Evolutionary conservation across 2,113 vertebrate species (phyloP), one percentile per base, ranked within the genome.

Genomic region (Andinoacara biseriatus): DNA sequence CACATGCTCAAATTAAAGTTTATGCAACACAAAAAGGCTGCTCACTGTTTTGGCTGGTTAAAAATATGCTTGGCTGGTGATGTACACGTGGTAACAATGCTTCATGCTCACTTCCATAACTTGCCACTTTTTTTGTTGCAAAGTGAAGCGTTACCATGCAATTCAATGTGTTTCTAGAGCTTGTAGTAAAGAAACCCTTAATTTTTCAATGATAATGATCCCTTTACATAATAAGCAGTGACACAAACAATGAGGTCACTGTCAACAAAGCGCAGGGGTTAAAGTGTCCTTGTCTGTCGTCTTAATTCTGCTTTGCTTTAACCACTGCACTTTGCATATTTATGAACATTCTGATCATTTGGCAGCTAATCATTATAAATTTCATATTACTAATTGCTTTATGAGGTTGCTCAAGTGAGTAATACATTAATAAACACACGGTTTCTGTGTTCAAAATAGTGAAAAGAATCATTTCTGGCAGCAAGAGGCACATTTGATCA

Each of bases 401-500:
- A 84, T 46, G 58, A 52, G 26, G 60, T 60, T 2, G 78, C 81
- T 80, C 29, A 65, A 78, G 81, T 74, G 65, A 78, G 54, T 58
- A 79, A 74, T 85, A 58, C 62, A 87, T 78, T 80, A 83, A 81
- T 74, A 69, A 88, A 83, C 43, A 15, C 17, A 61, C 29, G 14
- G 15, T 78, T 83, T 75, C 8, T 54, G 6, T 54, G 38, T 56
- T 89, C 7, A 81, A 86, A 83, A 84, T 10, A 43, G 69, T 14
- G 8, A 82, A 18, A 84, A 63, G 46, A 77, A 78, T 35, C 10
- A 5, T 80, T 75, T 75, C n/a, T 31, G 38, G 85, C 56, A 76
- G 26, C n/a, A 80, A 40, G 57, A 58, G 60, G 26, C 26, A 75
- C 62, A 26, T 84, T 85, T 83, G 74, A 91, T 88, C 88, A 86